phyloP scores from a whole-genome alignment of 2,888 invertebrate species.

The Beris morrisii region DNA sequence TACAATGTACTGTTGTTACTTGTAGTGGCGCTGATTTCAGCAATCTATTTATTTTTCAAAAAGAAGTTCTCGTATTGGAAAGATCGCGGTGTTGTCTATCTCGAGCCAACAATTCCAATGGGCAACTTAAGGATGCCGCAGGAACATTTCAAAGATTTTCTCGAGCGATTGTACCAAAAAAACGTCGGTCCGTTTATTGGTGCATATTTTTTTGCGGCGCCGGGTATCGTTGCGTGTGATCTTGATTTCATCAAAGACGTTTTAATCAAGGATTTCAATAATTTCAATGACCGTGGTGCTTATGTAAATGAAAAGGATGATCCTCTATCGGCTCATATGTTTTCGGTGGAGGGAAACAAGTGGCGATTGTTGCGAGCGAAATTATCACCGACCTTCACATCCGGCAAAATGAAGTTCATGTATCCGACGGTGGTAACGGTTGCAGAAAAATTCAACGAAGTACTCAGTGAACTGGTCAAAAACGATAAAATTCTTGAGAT shows the following conservation, averaged over 20 bases:
- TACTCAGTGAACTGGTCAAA: slow-evolving; percentile 39
- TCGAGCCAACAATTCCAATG: slow-evolving; percentile 43
- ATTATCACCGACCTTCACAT: slow-evolving; percentile 54
- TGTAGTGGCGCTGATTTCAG: not conserved
- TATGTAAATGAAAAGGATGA: slow-evolving; percentile 45
- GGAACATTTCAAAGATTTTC: slow-evolving; percentile 37
- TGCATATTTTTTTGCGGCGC: slow-evolving; percentile 35
- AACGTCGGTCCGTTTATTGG: slow-evolving; percentile 31
- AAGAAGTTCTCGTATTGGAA: slow-evolving; percentile 41
- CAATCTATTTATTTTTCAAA: slow-evolving; percentile 9
- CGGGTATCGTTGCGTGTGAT: slow-evolving; percentile 32
- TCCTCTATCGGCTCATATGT: slow-evolving; percentile 45
- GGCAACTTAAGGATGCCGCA: slow-evolving; percentile 42
- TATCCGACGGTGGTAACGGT: slow-evolving; percentile 46
- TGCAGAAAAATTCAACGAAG: slow-evolving; percentile 35
- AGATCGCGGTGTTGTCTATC: slow-evolving; percentile 39
- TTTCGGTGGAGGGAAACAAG: slow-evolving; percentile 46
- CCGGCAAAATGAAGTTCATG: slow-evolving; percentile 55
- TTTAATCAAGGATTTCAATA: slow-evolving; percentile 46
- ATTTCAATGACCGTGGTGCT: slow-evolving; percentile 46
- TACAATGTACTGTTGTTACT: not conserved
- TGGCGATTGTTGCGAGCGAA: slow-evolving; percentile 54
- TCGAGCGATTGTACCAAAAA: slow-evolving; percentile 39
- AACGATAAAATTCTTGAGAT: slow-evolving; percentile 46
- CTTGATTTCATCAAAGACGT: slow-evolving; percentile 45